Evolutionary conservation across 1,140 invertebrate species (phyloP).

Genomic region (Radopholus similis): DNA sequence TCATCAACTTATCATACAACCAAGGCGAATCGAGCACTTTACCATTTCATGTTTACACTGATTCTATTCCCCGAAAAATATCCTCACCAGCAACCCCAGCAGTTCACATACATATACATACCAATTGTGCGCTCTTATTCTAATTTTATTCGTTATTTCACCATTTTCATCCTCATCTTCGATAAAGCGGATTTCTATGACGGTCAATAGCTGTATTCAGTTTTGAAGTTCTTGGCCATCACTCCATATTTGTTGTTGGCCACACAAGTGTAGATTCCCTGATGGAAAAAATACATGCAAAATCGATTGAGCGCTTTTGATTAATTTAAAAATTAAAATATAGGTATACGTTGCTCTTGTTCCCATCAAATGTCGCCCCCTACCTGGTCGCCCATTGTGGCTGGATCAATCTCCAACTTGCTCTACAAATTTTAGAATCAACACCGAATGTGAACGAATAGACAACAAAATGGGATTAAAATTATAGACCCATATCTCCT

Average conservation of each 20-base stretch:
- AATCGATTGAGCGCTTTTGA: too few species aligned
- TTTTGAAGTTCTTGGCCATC: constrained; percentile 60
- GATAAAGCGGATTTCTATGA: too few species aligned
- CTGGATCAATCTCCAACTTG: constrained; percentile 59
- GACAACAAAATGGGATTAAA: neutral
- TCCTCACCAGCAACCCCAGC: too few species aligned
- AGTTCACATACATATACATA: too few species aligned
- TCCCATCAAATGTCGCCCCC: constrained; percentile 39
- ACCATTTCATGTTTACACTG: too few species aligned
- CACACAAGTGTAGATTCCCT: constrained; percentile 52
- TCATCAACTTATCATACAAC: too few species aligned
- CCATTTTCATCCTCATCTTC: too few species aligned
- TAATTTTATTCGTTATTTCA: too few species aligned
- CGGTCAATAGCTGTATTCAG: constrained; percentile 59
- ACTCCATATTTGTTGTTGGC: constrained; percentile 57
- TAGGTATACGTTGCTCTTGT: neutral
- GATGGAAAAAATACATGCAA: neutral
- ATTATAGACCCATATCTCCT: constrained; percentile 44
- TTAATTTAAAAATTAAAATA: too few species aligned
- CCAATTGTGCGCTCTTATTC: too few species aligned
- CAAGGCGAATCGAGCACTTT: too few species aligned
- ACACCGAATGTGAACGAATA: neutral
- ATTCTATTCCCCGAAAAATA: too few species aligned
- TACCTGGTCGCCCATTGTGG: constrained; percentile 60
- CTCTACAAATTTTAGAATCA: constrained; percentile 17